These are phyloP conservation scores for Mongoloraphidia duomilia DNA, from an alignment of 2,888 invertebrate species.

Conservation along the genomic window DNA sequence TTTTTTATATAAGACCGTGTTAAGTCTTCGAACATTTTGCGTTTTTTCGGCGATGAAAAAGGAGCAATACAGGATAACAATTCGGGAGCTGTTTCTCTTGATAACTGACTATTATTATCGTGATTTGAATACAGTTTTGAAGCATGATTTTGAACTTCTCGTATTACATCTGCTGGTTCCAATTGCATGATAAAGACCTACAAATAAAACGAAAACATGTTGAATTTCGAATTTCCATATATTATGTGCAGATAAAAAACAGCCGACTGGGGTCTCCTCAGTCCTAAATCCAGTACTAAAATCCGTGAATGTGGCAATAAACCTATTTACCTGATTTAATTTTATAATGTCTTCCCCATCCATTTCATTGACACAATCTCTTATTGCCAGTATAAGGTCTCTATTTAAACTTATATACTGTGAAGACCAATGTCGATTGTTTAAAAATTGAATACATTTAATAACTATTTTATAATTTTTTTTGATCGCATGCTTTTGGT, in stretches of 20 bases:
- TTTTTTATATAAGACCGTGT: constrained; percentile 24
- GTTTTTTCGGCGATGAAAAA: constrained; percentile 30
- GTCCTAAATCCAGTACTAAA: no score
- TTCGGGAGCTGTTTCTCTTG: constrained; percentile 18
- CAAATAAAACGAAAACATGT: constrained; percentile 11
- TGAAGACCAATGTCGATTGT: constrained; percentile 31
- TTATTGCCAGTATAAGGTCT: no score
- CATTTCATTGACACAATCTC: no score
- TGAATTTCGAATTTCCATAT: neutral
- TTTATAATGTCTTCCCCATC: no score
- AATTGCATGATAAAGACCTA: constrained; percentile 33
- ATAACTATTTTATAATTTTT: constrained; percentile 20
- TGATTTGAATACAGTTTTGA: constrained; percentile 23
- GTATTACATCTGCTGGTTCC: constrained; percentile 33
- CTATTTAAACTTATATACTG: no score
- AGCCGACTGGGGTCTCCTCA: no score
- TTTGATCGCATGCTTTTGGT: constrained; percentile 19
- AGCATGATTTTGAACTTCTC: constrained; percentile 28
- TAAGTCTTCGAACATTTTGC: constrained; percentile 26
- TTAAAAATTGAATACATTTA: constrained; percentile 29
- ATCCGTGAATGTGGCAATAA: no score
- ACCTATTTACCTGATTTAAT: no score
- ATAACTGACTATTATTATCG: no score
- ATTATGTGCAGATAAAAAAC: neutral
- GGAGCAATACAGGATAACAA: constrained; percentile 30